phyloP scores from a whole-genome alignment of 1,140 invertebrate species.

The Thaumetopoea pityocampa region DNA sequence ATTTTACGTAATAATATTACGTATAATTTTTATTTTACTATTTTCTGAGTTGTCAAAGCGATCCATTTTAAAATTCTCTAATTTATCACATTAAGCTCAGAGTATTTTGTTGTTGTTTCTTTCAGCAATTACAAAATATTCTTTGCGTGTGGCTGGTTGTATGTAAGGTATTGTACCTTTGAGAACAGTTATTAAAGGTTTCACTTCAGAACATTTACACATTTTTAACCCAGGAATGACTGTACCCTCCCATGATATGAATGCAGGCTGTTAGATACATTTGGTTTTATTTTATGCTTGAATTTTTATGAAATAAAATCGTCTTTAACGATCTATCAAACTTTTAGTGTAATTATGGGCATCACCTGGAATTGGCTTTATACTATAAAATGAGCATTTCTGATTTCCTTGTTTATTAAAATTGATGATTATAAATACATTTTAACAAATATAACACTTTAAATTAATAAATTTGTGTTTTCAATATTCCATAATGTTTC shows the following conservation, averaged over 20 bases:
- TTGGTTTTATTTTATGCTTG: conserved; percentile 26
- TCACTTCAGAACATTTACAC: conserved; percentile 66
- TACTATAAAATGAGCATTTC: too few relatives aligned
- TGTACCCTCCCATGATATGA: conserved; percentile 43
- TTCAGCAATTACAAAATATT: conserved; percentile 86
- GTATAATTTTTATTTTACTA: too few relatives aligned
- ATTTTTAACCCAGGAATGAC: conserved; percentile 61
- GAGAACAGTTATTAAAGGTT: conserved; percentile 47
- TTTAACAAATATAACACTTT: too few relatives aligned
- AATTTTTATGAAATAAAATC: conserved; percentile 27
- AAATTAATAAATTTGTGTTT: too few relatives aligned
- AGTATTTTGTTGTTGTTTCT: conserved; percentile 76
- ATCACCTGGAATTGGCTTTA: too few relatives aligned
- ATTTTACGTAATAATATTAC: too few relatives aligned
- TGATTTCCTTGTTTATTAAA: too few relatives aligned
- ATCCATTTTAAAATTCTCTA: conserved; percentile 6
- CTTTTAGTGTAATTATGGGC: too few relatives aligned
- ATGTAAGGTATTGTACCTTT: conserved; percentile 82
- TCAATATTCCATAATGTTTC: too few relatives aligned
- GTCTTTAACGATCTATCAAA: conserved; percentile 26
- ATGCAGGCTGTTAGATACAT: conserved; percentile 35
- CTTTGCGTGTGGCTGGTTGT: conserved; percentile 88
- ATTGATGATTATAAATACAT: too few relatives aligned
- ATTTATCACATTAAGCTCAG: conserved; percentile 31
- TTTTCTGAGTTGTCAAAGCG: too few relatives aligned